Percentiles rank a stretch among this genome's conserved stretches.
Evolutionary conservation across 1,140 invertebrate species (phyloP).

Genomic region (Scaptomyza graminum): DNA sequence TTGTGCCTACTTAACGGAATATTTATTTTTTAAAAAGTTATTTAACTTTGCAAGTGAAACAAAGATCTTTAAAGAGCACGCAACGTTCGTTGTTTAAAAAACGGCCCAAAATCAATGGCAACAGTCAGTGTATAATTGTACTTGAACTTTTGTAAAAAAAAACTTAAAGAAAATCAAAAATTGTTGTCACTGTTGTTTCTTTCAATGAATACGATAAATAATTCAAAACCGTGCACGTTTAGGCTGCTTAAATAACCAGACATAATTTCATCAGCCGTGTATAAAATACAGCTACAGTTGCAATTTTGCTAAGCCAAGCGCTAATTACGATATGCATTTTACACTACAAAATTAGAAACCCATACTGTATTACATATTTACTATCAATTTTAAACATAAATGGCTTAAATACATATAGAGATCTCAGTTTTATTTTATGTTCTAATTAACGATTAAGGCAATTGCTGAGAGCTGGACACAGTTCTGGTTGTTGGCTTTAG

Average conservation of each 20-base stretch:
- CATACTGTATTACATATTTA: not conserved
- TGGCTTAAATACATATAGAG: conserved; percentile 2
- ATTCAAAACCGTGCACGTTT: not conserved
- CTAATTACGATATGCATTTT: not conserved
- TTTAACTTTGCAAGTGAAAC: no score
- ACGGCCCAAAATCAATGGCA: no score
- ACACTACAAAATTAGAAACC: not conserved
- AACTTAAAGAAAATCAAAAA: no score
- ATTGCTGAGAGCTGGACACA: not conserved
- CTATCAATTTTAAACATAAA: not conserved
- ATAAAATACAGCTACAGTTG: not conserved
- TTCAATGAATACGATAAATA: not conserved
- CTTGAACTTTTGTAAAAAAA: no score
- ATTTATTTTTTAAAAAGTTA: no score
- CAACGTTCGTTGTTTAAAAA: no score
- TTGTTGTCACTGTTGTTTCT: no score
- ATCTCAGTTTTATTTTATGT: not conserved
- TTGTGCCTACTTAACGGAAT: no score
- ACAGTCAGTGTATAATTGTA: no score
- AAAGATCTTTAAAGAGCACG: no score
- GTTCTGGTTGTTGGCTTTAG: conserved; percentile 1
- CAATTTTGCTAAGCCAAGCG: no score
- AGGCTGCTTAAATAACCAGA: not conserved
- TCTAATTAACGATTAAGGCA: conserved; percentile 32
- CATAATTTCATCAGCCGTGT: not conserved